phyloP scores from a whole-genome alignment of 1,140 invertebrate genomes.

The Drosophila willistoni region DNA sequence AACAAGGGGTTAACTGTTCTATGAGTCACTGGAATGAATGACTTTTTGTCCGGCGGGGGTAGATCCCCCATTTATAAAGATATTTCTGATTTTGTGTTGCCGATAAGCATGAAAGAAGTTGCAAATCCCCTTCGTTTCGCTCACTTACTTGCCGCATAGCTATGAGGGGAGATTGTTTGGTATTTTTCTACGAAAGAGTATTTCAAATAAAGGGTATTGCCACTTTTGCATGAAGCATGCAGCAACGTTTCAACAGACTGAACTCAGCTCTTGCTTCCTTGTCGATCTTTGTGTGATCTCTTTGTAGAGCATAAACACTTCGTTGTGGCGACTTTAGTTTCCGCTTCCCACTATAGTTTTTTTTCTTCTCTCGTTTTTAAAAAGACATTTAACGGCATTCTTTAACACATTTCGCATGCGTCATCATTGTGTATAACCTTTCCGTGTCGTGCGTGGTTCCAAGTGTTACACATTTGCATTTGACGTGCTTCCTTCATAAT shows the following conservation, averaged over 20 bases:
- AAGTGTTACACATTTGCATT: conserved; percentile 78
- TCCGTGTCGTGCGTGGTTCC: conserved; percentile 57
- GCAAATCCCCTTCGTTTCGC: neutral
- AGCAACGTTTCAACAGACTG: too few species aligned
- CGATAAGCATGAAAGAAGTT: conserved; percentile 68
- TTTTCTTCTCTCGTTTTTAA: conserved; percentile 22
- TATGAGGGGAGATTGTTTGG: conserved; percentile 44
- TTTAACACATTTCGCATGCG: conserved; percentile 55
- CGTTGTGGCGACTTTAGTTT: neutral
- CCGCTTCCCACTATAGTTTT: neutral
- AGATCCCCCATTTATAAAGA: conserved; percentile 57
- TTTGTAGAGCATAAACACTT: neutral
- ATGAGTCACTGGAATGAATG: conserved; percentile 70
- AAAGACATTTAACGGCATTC: conserved; percentile 62
- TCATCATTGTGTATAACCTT: conserved; percentile 52
- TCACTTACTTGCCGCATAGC: conserved; percentile 51
- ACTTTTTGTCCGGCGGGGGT: conserved; percentile 25
- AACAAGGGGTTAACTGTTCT: conserved; percentile 70
- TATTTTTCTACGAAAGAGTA: neutral
- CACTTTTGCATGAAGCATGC: too few species aligned
- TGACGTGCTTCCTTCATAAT: conserved; percentile 38
- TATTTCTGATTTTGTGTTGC: conserved; percentile 63
- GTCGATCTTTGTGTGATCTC: too few species aligned
- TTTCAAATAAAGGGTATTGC: too few species aligned
- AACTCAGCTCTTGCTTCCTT: too few species aligned